A percentile compares a stretch with the other conserved stretches of the same genome.
phyloP scores from a whole-genome alignment of 2,797 vertebrate genomes.

The Sandelia bainsii region DNA sequence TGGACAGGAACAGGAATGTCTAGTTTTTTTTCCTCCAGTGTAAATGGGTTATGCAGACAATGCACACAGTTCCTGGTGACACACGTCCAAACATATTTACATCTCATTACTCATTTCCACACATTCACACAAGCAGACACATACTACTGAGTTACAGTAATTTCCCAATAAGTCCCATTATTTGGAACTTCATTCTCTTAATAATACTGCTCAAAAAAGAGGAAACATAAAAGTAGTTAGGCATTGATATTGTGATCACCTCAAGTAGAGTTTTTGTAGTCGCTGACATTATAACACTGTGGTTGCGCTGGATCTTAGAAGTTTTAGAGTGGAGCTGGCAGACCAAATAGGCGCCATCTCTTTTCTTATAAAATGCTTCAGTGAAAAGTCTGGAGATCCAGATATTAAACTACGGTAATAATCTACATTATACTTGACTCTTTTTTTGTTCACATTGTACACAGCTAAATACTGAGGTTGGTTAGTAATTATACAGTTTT shows the following conservation, averaged over 20 bases:
- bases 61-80: slow-evolving; percentile 5
- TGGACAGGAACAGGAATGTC: slow-evolving; percentile 73
- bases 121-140: slow-evolving; percentile 21
- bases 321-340: neutral
- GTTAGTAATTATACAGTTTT: neutral
- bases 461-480: slow-evolving; percentile 5
- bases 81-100: slow-evolving; percentile 39
- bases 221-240: neutral
- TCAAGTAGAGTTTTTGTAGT: neutral
- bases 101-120: slow-evolving; percentile 20
- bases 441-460: neutral
- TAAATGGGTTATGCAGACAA: neutral
- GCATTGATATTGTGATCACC: neutral
- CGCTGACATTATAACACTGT: neutral
- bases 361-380: slow-evolving; percentile 44
- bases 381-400: slow-evolving; percentile 15
- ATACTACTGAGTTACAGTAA: neutral
- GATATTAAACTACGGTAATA: slow-evolving; percentile 10
- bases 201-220: neutral
- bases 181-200: neutral
- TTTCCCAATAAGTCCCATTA: neutral
- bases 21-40: slow-evolving; percentile 30
- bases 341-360: slow-evolving; percentile 35
- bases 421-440: too few species aligned
- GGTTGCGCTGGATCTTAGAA: too few species aligned